Evolutionary conservation across 1,140 invertebrate genomes (phyloP).

Genomic region (Tetragonula clypearis): DNA sequence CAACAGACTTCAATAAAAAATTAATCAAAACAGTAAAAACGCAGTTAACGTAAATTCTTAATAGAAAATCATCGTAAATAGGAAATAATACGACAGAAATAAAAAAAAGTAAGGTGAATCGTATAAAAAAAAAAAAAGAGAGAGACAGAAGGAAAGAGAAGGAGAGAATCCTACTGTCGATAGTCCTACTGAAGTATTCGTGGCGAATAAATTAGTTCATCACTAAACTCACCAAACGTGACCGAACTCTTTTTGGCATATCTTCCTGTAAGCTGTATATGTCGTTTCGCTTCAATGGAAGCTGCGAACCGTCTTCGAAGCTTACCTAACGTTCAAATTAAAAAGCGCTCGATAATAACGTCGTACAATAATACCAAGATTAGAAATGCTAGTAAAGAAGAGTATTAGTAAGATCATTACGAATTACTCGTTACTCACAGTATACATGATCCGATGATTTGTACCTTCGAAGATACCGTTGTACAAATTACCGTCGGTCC

Average conservation of each 20-base stretch:
- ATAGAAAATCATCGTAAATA: conserved; percentile 38
- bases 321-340: conserved; percentile 74
- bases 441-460: conserved; percentile 82
- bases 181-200: neutral
- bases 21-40: conserved; percentile 68
- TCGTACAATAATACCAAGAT: neutral
- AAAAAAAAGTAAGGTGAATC: conserved; percentile 34
- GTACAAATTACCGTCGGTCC: conserved; percentile 84
- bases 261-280: conserved; percentile 81
- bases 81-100: conserved; percentile 55
- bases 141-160: no score
- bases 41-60: conserved; percentile 61
- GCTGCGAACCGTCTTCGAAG: conserved; percentile 81
- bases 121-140: neutral
- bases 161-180: neutral
- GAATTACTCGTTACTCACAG: conserved; percentile 80
- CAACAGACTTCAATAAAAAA: conserved; percentile 79
- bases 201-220: conserved; percentile 57
- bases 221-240: conserved; percentile 81
- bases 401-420: neutral
- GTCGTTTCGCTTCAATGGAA: conserved; percentile 77
- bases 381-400: neutral
- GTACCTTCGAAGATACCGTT: conserved; percentile 83
- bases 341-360: neutral
- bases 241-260: conserved; percentile 81